These are phyloP conservation scores for Callaeas wilsoni DNA, from an alignment of 2,113 vertebrate species.

Conservation along the genomic window DNA sequence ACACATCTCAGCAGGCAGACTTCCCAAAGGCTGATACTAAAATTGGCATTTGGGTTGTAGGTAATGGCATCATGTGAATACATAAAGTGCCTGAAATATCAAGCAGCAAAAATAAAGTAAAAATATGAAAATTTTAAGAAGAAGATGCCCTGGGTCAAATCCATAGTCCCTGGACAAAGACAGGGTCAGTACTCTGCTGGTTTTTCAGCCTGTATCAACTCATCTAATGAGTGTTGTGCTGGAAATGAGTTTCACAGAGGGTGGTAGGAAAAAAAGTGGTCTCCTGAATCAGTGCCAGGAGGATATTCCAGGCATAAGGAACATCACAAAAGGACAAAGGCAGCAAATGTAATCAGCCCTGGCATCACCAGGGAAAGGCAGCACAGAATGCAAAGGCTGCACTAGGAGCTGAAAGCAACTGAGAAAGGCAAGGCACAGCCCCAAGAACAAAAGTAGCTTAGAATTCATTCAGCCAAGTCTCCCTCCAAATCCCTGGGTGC, in stretches of 20 bases:
- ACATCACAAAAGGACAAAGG: conserved; percentile 42
- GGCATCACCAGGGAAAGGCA: not conserved
- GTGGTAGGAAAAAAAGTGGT: conserved; percentile 9
- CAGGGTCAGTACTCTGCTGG: not conserved
- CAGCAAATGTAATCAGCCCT: conserved; percentile 37
- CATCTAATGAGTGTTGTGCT: conserved; percentile 3
- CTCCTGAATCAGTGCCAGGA: conserved; percentile 45
- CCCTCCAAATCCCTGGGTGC: not conserved
- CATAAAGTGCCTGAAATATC: not conserved
- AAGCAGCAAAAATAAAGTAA: not conserved
- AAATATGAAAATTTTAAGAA: not conserved
- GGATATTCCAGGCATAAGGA: conserved; percentile 49
- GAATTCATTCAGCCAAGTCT: not conserved
- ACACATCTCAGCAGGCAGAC: not conserved
- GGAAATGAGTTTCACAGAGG: conserved; percentile 24
- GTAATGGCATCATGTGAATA: not conserved
- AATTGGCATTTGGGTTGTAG: not conserved
- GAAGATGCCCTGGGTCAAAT: not conserved
- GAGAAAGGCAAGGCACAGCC: not conserved
- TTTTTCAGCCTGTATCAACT: not conserved
- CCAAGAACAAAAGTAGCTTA: not conserved
- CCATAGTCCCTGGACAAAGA: not conserved
- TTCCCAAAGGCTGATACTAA: not conserved
- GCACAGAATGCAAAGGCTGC: conserved; percentile 9
- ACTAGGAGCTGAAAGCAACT: not conserved